These are phyloP conservation scores for Chinchilla lanigera DNA, from an alignment of 2,113 vertebrate species.

Conservation along the genomic window DNA sequence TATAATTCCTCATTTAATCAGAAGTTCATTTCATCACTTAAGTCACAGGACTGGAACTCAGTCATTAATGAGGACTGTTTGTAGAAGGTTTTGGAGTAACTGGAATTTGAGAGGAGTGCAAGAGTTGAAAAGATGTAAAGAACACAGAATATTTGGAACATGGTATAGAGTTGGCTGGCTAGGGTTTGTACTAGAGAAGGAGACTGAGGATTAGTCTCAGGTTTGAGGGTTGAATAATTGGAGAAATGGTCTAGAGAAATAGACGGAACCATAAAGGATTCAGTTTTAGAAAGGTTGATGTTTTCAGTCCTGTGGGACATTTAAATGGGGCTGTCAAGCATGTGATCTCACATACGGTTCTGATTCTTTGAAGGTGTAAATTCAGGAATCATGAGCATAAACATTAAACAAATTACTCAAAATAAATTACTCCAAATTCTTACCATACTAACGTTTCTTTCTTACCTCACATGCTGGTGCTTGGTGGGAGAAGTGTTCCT, in stretches of 20 bases:
- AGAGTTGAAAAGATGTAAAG: background rate
- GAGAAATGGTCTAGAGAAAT: background rate
- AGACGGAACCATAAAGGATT: background rate
- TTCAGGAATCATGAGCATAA: slow-evolving; percentile 5
- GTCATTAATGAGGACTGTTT: background rate
- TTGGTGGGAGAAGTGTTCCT: background rate
- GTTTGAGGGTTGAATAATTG: background rate
- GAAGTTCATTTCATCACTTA: background rate
- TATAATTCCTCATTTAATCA: background rate
- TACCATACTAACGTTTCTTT: background rate
- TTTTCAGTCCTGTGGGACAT: background rate
- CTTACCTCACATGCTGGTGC: background rate
- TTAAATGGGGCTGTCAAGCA: background rate
- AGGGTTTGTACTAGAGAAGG: background rate
- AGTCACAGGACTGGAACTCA: background rate
- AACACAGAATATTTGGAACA: background rate
- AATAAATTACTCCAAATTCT: background rate
- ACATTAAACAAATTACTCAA: background rate
- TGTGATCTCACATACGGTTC: background rate
- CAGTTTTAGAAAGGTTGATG: background rate
- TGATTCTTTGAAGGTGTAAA: background rate
- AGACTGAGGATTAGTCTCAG: background rate
- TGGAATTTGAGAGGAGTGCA: background rate
- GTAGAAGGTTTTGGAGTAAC: background rate
- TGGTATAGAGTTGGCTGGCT: background rate